Conservation (phyloP, 2,797 vertebrate genomes). For the Synanceia verrucosa region DNA sequence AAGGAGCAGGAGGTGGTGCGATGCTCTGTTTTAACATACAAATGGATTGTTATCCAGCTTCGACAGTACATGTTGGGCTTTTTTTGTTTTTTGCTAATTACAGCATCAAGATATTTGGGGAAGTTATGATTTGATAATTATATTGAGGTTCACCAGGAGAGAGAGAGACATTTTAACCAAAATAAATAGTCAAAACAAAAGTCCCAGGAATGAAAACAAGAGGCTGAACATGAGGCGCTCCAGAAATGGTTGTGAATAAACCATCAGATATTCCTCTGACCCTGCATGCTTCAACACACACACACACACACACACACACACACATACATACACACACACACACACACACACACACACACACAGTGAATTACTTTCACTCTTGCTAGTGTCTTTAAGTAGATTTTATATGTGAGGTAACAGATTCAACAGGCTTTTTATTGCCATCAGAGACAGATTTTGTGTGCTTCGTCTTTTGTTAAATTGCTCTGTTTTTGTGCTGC, state of each 20-base stretch:
- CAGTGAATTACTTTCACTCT: not conserved
- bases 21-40: conserved; percentile 11
- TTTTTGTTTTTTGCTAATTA: conserved; percentile 32
- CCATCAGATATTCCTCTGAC: conserved; percentile 2
- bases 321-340: not conserved
- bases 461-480: not conserved
- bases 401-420: not conserved
- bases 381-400: not conserved
- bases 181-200: conserved; percentile 36
- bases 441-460: not conserved
- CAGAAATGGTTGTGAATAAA: not conserved
- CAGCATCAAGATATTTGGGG: conserved; percentile 39
- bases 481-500: not conserved
- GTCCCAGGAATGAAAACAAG: conserved; percentile 31
- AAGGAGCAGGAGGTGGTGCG: conserved; percentile 15
- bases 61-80: not conserved
- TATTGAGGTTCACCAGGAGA: conserved; percentile 15
- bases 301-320: not conserved
- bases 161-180: conserved; percentile 2
- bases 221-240: conserved; percentile 12
- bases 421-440: not conserved
- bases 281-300: not conserved
- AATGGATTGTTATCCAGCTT: conserved; percentile 4
- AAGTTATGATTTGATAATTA: conserved; percentile 59
- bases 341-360: not conserved